These are phyloP conservation scores for Brachionus sp. DNA, from an alignment of 1,140 invertebrate species.

Conservation along the genomic window DNA sequence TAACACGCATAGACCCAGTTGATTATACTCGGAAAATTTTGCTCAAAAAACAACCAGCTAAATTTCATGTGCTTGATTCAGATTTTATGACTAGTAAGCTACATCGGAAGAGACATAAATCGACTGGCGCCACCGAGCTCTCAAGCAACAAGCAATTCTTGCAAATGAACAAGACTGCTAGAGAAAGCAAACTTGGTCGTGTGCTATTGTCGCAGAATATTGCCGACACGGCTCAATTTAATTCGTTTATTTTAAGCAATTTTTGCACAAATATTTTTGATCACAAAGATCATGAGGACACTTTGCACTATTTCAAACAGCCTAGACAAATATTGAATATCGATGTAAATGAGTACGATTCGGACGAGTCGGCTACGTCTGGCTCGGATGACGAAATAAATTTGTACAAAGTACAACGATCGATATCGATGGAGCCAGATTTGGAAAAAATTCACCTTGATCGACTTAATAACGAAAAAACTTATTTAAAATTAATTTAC, in stretches of 20 bases:
- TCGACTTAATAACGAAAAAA: slow-evolving; percentile 4
- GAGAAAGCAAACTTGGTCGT: background rate
- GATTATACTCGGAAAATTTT: background rate
- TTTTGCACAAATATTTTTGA: background rate
- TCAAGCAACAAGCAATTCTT: background rate
- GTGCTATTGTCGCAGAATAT: background rate
- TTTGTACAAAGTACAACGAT: slow-evolving; percentile 17
- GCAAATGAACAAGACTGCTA: slow-evolving; percentile 10
- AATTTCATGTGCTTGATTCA: background rate
- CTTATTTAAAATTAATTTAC: background rate
- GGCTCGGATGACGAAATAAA: background rate
- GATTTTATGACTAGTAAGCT: background rate
- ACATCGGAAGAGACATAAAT: slow-evolving; percentile 39
- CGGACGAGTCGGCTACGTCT: background rate
- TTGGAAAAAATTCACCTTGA: background rate
- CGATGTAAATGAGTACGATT: background rate
- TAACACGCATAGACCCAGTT: slow-evolving; percentile 14
- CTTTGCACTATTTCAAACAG: slow-evolving; percentile 1
- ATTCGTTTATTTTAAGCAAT: slow-evolving; percentile 4
- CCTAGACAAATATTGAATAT: background rate
- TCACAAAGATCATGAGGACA: slow-evolving; percentile 3
- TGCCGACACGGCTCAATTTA: background rate
- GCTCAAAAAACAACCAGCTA: background rate
- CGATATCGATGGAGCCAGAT: slow-evolving; percentile 28
- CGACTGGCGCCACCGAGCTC: slow-evolving; percentile 1